Conservation (phyloP, 2,797 vertebrate species). For the Manis pentadactyla region DNA sequence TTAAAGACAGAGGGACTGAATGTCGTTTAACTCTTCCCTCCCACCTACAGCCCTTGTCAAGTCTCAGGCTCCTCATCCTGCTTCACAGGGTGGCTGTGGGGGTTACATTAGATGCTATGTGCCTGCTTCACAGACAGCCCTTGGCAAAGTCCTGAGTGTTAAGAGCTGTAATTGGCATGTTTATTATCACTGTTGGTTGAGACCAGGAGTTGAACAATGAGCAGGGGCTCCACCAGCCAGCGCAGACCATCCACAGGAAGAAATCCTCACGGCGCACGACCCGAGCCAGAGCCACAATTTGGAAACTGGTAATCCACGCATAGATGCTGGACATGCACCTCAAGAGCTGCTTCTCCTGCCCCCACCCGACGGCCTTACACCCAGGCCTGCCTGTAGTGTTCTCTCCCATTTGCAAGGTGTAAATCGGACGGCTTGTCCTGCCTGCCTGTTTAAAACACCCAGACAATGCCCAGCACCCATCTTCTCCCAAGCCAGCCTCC, state of each 20-base stretch:
- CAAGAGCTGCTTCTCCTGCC: neutral
- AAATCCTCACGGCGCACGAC: neutral
- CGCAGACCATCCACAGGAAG: neutral
- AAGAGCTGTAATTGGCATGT: neutral
- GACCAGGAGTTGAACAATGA: neutral
- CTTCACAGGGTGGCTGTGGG: accelerated
- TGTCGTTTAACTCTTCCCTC: neutral
- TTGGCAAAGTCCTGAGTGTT: neutral
- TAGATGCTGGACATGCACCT: neutral
- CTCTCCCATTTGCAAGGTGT: neutral
- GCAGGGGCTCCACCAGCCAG: neutral
- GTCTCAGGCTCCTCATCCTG: neutral
- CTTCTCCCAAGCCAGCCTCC: neutral
- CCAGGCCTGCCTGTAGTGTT: neutral
- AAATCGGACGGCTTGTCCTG: neutral
- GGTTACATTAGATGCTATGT: neutral
- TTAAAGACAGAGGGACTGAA: neutral
- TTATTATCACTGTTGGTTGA: neutral
- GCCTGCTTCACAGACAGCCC: neutral
- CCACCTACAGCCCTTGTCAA: neutral
- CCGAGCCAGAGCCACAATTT: neutral
- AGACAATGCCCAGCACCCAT: neutral
- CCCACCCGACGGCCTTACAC: neutral
- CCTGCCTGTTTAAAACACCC: neutral
- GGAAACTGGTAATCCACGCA: neutral